Conservation (phyloP, 2,797 vertebrate species). For the Enteromius radiatus region DNA sequence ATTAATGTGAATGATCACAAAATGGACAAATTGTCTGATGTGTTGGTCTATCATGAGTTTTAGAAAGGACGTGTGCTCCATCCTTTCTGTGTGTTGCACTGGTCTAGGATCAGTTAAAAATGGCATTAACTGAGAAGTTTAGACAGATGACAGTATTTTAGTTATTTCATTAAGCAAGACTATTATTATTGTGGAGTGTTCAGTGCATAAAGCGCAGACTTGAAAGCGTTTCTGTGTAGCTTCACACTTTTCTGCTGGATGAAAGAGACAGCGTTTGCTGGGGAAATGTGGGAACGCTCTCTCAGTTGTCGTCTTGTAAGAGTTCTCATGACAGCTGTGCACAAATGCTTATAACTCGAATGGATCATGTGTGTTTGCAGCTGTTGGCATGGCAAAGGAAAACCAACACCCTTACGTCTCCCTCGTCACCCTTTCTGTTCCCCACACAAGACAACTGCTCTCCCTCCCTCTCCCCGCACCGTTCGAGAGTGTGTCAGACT, state of each 20-base stretch:
- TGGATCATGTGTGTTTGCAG: conserved; percentile 63
- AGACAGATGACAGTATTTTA: neutral
- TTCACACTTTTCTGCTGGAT: neutral
- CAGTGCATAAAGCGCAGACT: neutral
- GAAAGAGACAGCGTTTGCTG: neutral
- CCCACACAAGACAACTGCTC: conserved; percentile 60
- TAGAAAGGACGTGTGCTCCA: neutral
- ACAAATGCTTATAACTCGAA: conserved; percentile 40
- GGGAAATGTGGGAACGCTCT: conserved; percentile 9
- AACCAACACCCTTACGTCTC: conserved; percentile 68
- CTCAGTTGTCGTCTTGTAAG: conserved; percentile 4
- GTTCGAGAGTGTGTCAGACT: conserved; percentile 38
- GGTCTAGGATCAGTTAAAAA: conserved; percentile 19
- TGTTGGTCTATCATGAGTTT: neutral
- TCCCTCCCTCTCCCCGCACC: conserved; percentile 35
- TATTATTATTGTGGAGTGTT: neutral
- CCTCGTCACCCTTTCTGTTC: conserved; percentile 58
- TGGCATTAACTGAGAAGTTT: neutral
- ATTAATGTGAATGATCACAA: neutral
- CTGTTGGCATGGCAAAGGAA: conserved; percentile 74
- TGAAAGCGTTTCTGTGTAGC: neutral
- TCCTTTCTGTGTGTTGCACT: neutral
- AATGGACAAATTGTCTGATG: neutral
- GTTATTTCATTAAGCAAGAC: neutral
- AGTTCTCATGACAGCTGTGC: conserved; percentile 71